These are phyloP conservation scores for Megalopta genalis DNA, from an alignment of 1,140 invertebrate genomes.

Conservation along the genomic window DNA sequence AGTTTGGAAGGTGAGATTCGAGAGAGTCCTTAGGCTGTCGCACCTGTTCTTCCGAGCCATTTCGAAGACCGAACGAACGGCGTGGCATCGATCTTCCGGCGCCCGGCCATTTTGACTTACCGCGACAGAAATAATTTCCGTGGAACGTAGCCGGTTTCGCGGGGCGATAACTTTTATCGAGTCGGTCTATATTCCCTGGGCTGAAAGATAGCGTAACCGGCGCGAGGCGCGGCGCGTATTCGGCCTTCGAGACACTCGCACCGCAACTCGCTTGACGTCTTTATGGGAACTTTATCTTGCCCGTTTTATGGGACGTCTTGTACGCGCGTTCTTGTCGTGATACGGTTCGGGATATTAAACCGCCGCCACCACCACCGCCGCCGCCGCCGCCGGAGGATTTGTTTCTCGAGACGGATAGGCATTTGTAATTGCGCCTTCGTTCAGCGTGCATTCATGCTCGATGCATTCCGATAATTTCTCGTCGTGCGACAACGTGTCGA, in stretches of 20 bases:
- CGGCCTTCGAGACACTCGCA: not conserved
- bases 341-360: slow-evolving; percentile 17
- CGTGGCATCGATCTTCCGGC: not conserved
- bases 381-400: not conserved
- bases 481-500: no score
- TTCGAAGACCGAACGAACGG: not conserved
- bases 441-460: no score
- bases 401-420: not conserved
- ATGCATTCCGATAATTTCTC: no score
- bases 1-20: no score
- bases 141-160: not conserved
- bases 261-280: slow-evolving; percentile 1
- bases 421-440: not conserved
- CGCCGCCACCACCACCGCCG: no score
- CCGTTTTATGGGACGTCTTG: slow-evolving; percentile 12
- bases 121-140: not conserved
- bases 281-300: slow-evolving; percentile 27
- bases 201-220: not conserved
- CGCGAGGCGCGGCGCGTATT: not conserved
- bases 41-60: not conserved
- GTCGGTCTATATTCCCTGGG: not conserved
- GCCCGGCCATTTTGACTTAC: not conserved
- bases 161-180: not conserved
- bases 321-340: slow-evolving; percentile 17
- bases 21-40: no score